These are phyloP conservation scores for Dolichotis patagonum DNA, from an alignment of 2,113 vertebrate genomes.

Conservation along the genomic window DNA sequence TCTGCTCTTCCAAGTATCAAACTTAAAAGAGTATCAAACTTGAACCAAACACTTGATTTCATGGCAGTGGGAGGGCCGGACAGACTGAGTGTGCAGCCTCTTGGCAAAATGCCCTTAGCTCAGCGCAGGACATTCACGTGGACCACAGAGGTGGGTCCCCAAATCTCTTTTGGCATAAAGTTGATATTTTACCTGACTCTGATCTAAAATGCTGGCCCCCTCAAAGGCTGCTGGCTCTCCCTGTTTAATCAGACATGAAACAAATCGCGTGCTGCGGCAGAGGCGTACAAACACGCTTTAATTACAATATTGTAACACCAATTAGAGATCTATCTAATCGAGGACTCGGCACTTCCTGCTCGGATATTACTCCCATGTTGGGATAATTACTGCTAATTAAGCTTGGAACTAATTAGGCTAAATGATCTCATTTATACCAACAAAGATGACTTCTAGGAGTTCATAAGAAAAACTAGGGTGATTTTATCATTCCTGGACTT, in stretches of 20 bases:
- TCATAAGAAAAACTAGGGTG: slow-evolving; percentile 85
- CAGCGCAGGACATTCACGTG: not conserved
- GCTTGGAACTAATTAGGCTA: slow-evolving; percentile 93
- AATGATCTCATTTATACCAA: slow-evolving; percentile 93
- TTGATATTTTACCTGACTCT: slow-evolving; percentile 82
- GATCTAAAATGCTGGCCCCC: slow-evolving; percentile 84
- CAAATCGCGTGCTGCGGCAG: slow-evolving; percentile 89
- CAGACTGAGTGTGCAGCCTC: not conserved
- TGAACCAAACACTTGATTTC: not conserved
- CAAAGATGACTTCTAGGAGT: slow-evolving; percentile 91
- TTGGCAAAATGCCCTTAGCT: not conserved
- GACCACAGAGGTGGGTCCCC: not conserved
- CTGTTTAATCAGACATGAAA: slow-evolving; percentile 92
- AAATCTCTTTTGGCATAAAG: slow-evolving; percentile 77
- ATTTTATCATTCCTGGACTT: slow-evolving; percentile 85
- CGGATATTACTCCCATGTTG: slow-evolving; percentile 93
- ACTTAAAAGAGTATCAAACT: slow-evolving; percentile 13
- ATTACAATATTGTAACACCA: slow-evolving; percentile 94
- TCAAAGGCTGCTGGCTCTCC: slow-evolving; percentile 88
- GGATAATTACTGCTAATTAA: slow-evolving; percentile 95
- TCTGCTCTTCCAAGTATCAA: not conserved
- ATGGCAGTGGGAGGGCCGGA: too few species aligned
- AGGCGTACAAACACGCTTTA: slow-evolving; percentile 91
- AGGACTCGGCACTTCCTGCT: slow-evolving; percentile 92
- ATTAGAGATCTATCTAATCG: slow-evolving; percentile 93